phyloP scores from a whole-genome alignment of 2,888 invertebrate species.

The Eumacrocentrus americanus region DNA sequence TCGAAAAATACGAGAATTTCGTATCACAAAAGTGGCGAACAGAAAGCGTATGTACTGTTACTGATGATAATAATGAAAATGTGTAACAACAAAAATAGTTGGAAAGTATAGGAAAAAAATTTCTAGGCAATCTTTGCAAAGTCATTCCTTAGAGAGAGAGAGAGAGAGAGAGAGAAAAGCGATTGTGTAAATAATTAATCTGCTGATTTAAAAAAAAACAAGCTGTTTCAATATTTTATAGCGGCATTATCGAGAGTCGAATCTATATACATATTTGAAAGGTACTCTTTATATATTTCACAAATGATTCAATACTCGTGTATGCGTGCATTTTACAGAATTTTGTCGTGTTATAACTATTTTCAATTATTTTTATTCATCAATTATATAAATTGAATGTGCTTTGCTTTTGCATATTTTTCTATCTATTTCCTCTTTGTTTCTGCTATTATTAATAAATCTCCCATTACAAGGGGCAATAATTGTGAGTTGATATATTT shows the following conservation, averaged over 20 bases:
- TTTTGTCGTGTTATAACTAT: background rate
- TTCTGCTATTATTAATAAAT: too few relatives aligned
- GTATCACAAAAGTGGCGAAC: constrained; percentile 55
- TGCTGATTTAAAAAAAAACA: too few relatives aligned
- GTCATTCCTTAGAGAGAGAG: constrained; percentile 18
- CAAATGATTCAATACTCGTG: constrained; percentile 1
- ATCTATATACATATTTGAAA: constrained; percentile 6
- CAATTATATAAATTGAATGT: background rate
- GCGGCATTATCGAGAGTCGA: background rate
- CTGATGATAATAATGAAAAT: constrained; percentile 36
- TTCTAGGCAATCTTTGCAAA: background rate
- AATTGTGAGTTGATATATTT: background rate
- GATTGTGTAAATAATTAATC: constrained; percentile 3
- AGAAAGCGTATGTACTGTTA: constrained; percentile 57
- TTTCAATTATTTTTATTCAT: background rate
- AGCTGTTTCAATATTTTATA: background rate
- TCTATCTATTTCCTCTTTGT: too few relatives aligned
- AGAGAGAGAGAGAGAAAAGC: background rate
- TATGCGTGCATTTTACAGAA: background rate
- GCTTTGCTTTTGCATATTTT: background rate
- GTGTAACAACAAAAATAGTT: constrained; percentile 15
- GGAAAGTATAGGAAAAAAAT: background rate
- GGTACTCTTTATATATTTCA: background rate
- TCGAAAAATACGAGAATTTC: constrained; percentile 49
- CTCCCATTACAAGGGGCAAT: too few relatives aligned